These are phyloP conservation scores for Hippoglossus stenolepis DNA, from an alignment of 2,113 vertebrate species.

Conservation along the genomic window DNA sequence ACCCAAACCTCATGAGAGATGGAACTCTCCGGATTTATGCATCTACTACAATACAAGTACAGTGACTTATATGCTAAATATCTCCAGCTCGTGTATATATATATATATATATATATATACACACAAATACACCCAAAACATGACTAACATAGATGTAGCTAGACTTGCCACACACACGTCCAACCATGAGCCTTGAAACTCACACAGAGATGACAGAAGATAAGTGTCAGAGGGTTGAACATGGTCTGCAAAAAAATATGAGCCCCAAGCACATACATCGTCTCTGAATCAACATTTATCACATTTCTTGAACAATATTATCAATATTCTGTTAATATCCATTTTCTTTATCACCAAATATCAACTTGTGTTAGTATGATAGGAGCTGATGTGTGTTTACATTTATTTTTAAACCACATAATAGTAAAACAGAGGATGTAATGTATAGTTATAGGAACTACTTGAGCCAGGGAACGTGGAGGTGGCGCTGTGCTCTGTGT, in stretches of 20 bases:
- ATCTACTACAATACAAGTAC: background rate
- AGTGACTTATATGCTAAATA: background rate
- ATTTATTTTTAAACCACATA: background rate
- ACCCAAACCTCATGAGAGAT: constrained; percentile 9
- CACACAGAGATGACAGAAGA: background rate
- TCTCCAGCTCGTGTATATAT: background rate
- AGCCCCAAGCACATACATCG: too few relatives aligned
- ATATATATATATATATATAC: too few relatives aligned
- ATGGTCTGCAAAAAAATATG: too few relatives aligned
- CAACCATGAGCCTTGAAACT: background rate
- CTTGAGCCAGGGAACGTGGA: background rate
- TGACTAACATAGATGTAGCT: background rate
- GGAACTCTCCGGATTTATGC: background rate
- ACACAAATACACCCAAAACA: background rate
- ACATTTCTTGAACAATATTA: too few relatives aligned
- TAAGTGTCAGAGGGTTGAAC: background rate
- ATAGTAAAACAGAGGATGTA: background rate
- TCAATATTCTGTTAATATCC: too few relatives aligned
- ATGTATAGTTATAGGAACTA: background rate
- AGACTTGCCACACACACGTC: background rate
- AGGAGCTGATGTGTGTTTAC: background rate
- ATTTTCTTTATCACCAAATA: too few relatives aligned
- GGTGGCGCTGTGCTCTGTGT: background rate
- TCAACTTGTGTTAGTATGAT: too few relatives aligned
- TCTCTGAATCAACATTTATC: too few relatives aligned